These are phyloP conservation scores for Zosterops lateralis DNA, from an alignment of 2,113 vertebrate genomes.

Conservation along the genomic window DNA sequence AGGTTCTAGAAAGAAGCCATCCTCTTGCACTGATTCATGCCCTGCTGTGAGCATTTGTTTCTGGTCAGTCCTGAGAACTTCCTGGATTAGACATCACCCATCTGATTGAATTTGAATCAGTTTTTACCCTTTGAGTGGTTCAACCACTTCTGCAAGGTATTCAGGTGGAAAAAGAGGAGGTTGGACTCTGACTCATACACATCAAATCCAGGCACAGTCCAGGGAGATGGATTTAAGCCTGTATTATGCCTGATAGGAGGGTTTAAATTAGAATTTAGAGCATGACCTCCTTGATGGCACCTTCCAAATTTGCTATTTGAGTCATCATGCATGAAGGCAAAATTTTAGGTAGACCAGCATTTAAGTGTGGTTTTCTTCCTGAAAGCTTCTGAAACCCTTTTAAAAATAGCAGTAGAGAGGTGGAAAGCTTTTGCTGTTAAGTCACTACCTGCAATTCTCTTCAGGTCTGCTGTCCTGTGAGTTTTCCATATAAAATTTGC, in stretches of 20 bases:
- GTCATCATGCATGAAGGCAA: not conserved
- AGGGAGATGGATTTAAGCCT: not conserved
- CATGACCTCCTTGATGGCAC: not conserved
- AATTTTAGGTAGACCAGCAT: not conserved
- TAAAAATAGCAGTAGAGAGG: not conserved
- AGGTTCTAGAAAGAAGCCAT: not conserved
- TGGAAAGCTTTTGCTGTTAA: not conserved
- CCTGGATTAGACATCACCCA: not conserved
- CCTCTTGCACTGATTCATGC: not conserved
- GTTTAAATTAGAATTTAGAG: not conserved
- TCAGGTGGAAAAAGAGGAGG: not conserved
- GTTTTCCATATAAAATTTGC: not conserved
- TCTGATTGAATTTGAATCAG: not conserved
- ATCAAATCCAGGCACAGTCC: not conserved
- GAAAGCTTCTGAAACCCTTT: not conserved
- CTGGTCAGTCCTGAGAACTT: not conserved
- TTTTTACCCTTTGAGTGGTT: not conserved
- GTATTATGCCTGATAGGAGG: not conserved
- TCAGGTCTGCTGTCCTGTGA: not conserved
- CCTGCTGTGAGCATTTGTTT: rapidly evolving
- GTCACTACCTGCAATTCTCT: not conserved
- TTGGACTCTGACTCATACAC: not conserved
- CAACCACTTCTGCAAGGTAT: not conserved
- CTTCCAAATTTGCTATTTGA: not conserved
- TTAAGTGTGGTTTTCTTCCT: not conserved